A percentile compares a stretch with the other conserved stretches of the same genome.
phyloP scores from a whole-genome alignment of 2,888 invertebrate species.

The Camptogramma bilineatum region DNA sequence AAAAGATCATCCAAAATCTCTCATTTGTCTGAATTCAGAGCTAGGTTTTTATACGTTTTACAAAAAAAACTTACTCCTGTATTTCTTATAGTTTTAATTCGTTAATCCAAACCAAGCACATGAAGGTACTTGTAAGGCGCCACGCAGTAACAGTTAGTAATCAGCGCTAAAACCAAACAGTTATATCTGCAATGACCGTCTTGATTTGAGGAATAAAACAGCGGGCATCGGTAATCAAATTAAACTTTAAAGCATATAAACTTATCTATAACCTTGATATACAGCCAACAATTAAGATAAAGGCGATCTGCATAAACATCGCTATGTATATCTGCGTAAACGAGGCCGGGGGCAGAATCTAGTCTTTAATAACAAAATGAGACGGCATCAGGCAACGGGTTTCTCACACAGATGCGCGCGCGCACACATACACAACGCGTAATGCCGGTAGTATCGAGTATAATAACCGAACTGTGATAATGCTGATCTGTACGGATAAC shows the following conservation, averaged over 20 bases:
- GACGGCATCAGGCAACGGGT: conserved; percentile 43
- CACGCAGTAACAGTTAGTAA: too few species aligned
- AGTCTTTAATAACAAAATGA: conserved; percentile 41
- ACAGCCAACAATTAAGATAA: conserved; percentile 17
- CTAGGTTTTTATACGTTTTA: too few species aligned
- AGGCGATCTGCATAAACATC: conserved; percentile 25
- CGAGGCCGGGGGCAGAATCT: conserved; percentile 30
- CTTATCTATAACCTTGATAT: not conserved
- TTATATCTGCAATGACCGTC: not conserved
- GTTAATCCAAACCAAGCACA: too few species aligned
- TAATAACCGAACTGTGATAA: conserved; percentile 83
- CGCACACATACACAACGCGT: conserved; percentile 70
- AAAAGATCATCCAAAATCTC: too few species aligned
- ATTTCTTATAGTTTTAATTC: too few species aligned
- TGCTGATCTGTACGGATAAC: conserved; percentile 73
- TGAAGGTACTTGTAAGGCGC: too few species aligned
- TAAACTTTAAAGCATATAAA: not conserved
- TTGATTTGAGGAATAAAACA: not conserved
- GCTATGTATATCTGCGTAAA: conserved; percentile 25
- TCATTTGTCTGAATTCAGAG: too few species aligned
- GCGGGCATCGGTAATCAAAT: not conserved
- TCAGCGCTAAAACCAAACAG: too few species aligned
- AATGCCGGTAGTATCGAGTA: conserved; percentile 81
- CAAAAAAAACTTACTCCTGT: too few species aligned
- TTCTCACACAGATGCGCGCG: conserved; percentile 41